Conservation (phyloP, 2,113 vertebrate species). For the Chelonoidis abingdonii region DNA sequence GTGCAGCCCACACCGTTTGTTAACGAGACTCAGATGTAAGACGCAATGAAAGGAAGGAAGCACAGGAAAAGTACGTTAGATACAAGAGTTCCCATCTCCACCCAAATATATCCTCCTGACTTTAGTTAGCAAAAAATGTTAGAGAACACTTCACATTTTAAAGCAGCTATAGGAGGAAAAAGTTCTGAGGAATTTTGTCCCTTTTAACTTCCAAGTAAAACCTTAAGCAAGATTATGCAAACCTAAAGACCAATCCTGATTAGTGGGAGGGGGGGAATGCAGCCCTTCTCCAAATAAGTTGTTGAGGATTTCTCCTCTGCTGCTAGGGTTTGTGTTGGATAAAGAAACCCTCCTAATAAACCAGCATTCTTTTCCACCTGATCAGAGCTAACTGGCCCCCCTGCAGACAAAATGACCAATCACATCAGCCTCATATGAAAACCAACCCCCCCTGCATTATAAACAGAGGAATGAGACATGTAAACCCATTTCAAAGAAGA, state of each 20-base stretch:
- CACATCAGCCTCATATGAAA: constrained; percentile 86
- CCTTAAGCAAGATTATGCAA: constrained; percentile 75
- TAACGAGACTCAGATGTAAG: not conserved
- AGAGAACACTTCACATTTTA: constrained; percentile 29
- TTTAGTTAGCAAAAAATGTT: constrained; percentile 3
- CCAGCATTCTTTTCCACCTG: constrained; percentile 86
- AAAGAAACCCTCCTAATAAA: constrained; percentile 83
- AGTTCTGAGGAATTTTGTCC: constrained; percentile 67
- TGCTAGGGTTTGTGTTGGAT: constrained; percentile 77
- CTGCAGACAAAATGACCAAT: constrained; percentile 95
- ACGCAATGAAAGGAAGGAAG: not conserved
- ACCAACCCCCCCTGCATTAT: constrained; percentile 80
- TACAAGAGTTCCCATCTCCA: not conserved
- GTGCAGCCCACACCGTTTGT: not conserved
- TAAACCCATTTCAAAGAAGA: constrained; percentile 76
- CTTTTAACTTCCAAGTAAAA: constrained; percentile 70
- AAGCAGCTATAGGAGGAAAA: constrained; percentile 53
- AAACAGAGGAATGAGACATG: constrained; percentile 81
- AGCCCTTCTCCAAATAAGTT: constrained; percentile 72
- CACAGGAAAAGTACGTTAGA: not conserved
- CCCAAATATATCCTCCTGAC: constrained; percentile 33
- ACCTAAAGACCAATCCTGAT: constrained; percentile 74
- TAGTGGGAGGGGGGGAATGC: constrained; percentile 64
- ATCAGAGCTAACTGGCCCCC: constrained; percentile 93
- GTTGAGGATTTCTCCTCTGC: constrained; percentile 78